Conservation (phyloP, 2,113 vertebrate species). For the Daboia siamensis region DNA sequence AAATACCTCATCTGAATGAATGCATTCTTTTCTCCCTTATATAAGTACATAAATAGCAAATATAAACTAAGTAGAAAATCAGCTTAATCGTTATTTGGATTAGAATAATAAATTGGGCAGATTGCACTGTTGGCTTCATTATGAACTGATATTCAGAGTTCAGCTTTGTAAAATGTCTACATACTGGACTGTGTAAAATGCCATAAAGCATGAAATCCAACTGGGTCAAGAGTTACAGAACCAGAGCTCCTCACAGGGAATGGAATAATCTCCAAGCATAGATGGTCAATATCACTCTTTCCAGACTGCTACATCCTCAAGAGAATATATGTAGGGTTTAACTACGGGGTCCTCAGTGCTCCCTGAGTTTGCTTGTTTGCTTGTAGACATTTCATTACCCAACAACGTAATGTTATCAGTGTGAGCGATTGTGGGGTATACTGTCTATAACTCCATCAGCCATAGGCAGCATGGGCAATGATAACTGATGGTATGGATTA, state of each 20-base stretch:
- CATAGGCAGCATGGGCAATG: neutral
- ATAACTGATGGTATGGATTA: neutral
- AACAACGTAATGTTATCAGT: neutral
- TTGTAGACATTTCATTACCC: neutral
- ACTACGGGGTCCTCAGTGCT: neutral
- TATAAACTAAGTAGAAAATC: neutral
- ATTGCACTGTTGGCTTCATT: neutral
- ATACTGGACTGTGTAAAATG: neutral
- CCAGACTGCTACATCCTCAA: neutral
- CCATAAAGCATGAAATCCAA: neutral
- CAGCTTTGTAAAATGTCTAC: neutral
- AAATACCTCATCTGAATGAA: neutral
- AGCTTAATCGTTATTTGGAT: neutral
- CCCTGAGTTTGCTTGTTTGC: neutral
- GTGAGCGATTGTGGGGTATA: neutral
- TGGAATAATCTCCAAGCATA: neutral
- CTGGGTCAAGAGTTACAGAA: neutral
- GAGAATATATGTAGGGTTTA: neutral
- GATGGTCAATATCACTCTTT: neutral
- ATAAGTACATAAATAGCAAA: neutral
- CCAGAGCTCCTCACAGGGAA: neutral
- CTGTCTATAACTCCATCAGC: neutral
- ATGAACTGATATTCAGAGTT: neutral
- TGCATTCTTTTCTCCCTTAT: neutral
- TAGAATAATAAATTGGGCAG: neutral